A percentile compares a stretch with the other conserved stretches of the same genome.
Evolutionary conservation across 1,140 invertebrate genomes (phyloP).

Genomic region (Coboldia fuscipes): DNA sequence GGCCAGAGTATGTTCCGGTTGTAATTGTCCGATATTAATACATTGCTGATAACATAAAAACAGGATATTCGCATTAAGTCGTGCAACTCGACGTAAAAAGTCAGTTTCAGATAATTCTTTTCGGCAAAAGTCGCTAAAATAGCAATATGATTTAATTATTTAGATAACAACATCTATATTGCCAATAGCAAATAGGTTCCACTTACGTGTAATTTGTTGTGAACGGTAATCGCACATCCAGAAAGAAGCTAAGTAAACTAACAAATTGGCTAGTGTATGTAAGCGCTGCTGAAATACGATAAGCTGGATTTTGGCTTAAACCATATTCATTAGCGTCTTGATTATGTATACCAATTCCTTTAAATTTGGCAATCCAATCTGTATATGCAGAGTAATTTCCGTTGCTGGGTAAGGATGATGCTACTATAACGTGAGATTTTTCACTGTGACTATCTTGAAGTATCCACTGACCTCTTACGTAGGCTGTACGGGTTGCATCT

Average conservation of each 20-base stretch:
- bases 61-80: conserved; percentile 61
- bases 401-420: conserved; percentile 42
- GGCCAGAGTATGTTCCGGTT: conserved; percentile 45
- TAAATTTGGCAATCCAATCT: conserved; percentile 45
- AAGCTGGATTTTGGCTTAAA: conserved; percentile 36
- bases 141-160: too few species aligned
- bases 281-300: conserved; percentile 53
- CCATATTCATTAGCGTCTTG: conserved; percentile 19
- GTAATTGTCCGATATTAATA: conserved; percentile 35
- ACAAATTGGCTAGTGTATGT: conserved; percentile 62
- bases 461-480: conserved; percentile 52
- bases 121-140: conserved; percentile 50
- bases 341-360: conserved; percentile 31
- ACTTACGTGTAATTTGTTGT: conserved; percentile 47
- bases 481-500: conserved; percentile 52
- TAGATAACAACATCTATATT: too few species aligned
- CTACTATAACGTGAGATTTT: conserved; percentile 47
- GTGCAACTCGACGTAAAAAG: conserved; percentile 49
- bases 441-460: conserved; percentile 41
- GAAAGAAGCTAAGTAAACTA: conserved; percentile 48
- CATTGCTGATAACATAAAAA: conserved; percentile 63
- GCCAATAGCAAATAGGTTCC: too few species aligned
- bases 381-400: conserved; percentile 59
- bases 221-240: conserved; percentile 51
- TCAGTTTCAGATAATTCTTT: conserved; percentile 44